Percentiles rank a stretch among this genome's conserved stretches.
These are phyloP conservation scores for Aphrocallistes beatrix DNA, from an alignment of 37 sponge, comb jelly and placozoan species.

Conservation along the genomic window DNA sequence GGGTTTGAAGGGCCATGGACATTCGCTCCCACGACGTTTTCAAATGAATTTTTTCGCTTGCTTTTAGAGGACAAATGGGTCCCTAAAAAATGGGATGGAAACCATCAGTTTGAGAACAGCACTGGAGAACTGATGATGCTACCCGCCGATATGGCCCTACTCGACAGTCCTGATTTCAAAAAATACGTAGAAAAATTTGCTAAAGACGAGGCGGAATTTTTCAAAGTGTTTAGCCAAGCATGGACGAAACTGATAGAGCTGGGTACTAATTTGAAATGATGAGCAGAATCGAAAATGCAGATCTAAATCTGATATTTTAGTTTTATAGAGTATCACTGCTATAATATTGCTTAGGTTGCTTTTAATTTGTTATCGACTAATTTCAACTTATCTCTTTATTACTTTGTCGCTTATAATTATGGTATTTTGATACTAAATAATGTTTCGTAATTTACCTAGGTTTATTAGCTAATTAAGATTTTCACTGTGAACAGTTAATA, in stretches of 20 bases:
- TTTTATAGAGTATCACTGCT: too few species aligned
- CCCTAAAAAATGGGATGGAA: not conserved
- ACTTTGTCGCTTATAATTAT: too few species aligned
- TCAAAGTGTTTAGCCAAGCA: not conserved
- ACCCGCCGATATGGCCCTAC: not conserved
- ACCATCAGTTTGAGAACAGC: not conserved
- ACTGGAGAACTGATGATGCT: not conserved
- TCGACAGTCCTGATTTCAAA: not conserved
- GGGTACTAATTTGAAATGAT: not conserved
- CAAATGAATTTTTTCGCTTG: not conserved
- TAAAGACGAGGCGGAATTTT: not conserved
- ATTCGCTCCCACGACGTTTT: slow-evolving; percentile 10
- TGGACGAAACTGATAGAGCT: slow-evolving; percentile 12
- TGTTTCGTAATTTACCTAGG: too few species aligned
- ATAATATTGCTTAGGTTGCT: too few species aligned
- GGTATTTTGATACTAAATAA: too few species aligned
- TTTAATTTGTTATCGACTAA: too few species aligned
- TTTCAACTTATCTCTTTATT: too few species aligned
- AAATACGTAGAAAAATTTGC: slow-evolving; percentile 6
- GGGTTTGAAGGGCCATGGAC: slow-evolving; percentile 13
- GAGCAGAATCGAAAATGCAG: too few species aligned
- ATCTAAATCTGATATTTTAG: too few species aligned
- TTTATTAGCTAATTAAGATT: too few species aligned
- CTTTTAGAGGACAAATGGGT: not conserved
- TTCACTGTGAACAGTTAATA: too few species aligned